phyloP scores from a whole-genome alignment of 2,113 vertebrate genomes.

The Ellobius talpinus region DNA sequence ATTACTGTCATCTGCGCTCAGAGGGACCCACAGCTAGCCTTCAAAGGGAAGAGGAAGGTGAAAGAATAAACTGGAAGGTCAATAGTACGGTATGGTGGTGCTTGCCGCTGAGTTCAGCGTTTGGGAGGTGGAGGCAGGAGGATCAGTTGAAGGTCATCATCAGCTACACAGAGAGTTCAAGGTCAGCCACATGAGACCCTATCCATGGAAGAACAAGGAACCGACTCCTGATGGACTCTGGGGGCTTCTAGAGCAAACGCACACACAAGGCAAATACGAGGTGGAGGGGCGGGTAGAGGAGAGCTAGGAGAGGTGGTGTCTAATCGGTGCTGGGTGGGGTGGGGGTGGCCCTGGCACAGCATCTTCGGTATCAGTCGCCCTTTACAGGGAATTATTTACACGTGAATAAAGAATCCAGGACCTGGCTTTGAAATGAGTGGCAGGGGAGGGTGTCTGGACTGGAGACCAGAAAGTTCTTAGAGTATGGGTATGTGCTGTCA shows the following conservation, averaged over 20 bases:
- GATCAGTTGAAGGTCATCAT: not conserved
- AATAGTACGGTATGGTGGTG: not conserved
- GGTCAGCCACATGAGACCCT: not conserved
- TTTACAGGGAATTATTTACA: not conserved
- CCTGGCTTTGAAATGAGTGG: not conserved
- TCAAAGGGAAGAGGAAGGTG: not conserved
- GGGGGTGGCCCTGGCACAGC: not conserved
- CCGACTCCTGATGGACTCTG: not conserved
- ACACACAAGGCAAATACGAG: not conserved
- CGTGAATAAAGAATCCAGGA: not conserved
- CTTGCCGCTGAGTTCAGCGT: too few relatives aligned
- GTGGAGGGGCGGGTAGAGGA: not conserved
- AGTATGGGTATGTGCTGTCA: not conserved
- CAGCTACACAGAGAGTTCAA: not conserved
- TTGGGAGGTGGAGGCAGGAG: not conserved
- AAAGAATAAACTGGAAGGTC: not conserved
- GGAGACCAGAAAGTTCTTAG: not conserved
- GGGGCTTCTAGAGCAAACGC: not conserved
- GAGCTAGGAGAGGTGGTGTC: not conserved
- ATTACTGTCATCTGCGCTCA: not conserved
- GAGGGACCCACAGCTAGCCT: not conserved
- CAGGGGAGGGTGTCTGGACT: not conserved
- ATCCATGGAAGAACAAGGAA: not conserved
- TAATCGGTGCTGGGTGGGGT: fast-evolving
- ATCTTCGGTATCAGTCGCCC: not conserved